phyloP scores from a whole-genome alignment of 2,113 vertebrate species.

The Platycercus adscitus region DNA sequence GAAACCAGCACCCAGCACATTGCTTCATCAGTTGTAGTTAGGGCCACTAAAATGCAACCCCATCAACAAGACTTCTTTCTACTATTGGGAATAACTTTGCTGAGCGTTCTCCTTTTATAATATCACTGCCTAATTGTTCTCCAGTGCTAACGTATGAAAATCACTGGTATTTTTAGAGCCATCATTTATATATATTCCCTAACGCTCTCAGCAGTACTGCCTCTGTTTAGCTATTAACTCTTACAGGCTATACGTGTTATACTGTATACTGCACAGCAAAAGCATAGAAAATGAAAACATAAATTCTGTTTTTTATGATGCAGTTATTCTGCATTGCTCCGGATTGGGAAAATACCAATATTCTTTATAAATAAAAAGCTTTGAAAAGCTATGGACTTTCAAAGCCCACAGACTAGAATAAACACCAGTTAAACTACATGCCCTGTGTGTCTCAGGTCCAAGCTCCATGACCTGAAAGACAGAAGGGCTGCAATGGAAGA shows the following conservation, averaged over 20 bases:
- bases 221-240: not conserved
- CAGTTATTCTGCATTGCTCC: not conserved
- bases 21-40: not conserved
- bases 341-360: not conserved
- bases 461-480: not conserved
- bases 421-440: fast-evolving
- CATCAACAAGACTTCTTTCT: not conserved
- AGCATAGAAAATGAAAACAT: not conserved
- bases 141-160: constrained; percentile 6
- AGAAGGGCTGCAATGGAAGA: not conserved
- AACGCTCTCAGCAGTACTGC: not conserved
- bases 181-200: not conserved
- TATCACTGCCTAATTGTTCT: constrained; percentile 8
- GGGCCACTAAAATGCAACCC: not conserved
- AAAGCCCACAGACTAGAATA: not conserved
- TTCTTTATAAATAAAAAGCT: not conserved
- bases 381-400: not conserved
- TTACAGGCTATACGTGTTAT: not conserved
- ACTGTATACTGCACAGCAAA: not conserved
- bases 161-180: constrained; percentile 16
- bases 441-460: fast-evolving
- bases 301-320: not conserved
- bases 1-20: not conserved
- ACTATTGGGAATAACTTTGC: not conserved
- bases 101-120: constrained; percentile 1